Base-by-base conservation (phyloP, 1,140 invertebrate genomes). In the Eupristina koningsbergeri region DNA sequence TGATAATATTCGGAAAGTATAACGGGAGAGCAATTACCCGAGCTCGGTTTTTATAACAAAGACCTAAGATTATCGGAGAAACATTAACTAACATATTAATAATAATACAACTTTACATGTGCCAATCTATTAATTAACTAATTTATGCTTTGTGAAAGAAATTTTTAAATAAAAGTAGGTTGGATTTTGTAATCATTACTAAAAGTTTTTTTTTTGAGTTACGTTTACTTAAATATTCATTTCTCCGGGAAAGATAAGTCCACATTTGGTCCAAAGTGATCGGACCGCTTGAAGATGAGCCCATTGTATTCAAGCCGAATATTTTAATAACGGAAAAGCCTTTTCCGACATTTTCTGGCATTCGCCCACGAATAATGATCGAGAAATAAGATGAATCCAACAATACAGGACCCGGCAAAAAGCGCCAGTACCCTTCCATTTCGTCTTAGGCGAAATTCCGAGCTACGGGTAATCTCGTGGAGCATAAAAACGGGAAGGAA, bases 361-460 rank as follows among this genome's bases (percentile, higher is more conserved):
- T 67, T 67, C 36, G 8, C 29, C 15, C 31, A 34, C 31, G 22
- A 67, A 67, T 67, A 67, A 67, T 36, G 36, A 67, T 13, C 31
- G 31, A 15, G 11, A 67, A 67, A 36, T 67, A 67, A 67, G 64
- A 34, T 31, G 64, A 67, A 36, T 67, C 31, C 22, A 15, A 13
- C 26, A 36, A 34, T 15, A 34, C 7, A 15, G 3, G 50, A 19
- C 7, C 53, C 26, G 26, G 53, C 26, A 58, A 58, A 58, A 58
- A 58, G 53, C 26, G 26, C 31, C 6, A 13, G 64, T 19, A 67
- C 64, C 31, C 34, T 36, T 67, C 64, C 29, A 36, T 36, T 17
- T 67, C 15, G 36, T 19, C 67, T 71, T n/a, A 71, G 22, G 22
- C 41, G 36, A 71, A 71, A 41, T 71, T 71, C 67, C 36, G 64